phyloP scores from a whole-genome alignment of 2,888 invertebrate species.

The Sympetrum striolatum region DNA sequence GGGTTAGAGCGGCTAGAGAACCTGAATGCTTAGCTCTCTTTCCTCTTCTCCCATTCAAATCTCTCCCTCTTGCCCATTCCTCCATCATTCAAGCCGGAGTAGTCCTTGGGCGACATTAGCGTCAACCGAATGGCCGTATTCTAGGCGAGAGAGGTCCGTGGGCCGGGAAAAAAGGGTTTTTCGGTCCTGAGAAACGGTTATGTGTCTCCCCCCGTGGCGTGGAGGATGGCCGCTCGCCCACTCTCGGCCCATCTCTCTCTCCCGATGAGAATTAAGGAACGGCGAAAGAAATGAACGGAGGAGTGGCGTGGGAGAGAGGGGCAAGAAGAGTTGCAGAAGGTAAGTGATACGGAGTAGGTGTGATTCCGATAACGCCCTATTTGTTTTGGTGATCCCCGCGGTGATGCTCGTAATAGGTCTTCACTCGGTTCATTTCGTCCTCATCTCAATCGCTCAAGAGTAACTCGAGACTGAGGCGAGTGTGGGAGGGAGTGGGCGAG shows the following conservation, averaged over 20 bases:
- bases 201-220: constrained; percentile 5
- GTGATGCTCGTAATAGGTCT: not conserved
- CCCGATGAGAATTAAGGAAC: not conserved
- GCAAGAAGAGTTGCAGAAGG: not conserved
- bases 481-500: not conserved
- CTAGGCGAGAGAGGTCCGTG: not conserved
- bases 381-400: not conserved
- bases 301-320: not conserved
- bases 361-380: constrained; percentile 9
- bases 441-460: not conserved
- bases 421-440: not conserved
- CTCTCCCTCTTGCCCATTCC: not conserved
- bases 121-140: constrained; percentile 9
- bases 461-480: not conserved
- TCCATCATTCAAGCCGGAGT: not conserved
- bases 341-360: constrained; percentile 18
- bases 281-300: not conserved
- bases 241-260: not conserved
- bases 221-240: constrained; percentile 1
- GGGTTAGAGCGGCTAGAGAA: no score
- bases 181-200: constrained; percentile 38
- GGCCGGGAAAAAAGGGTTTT: not conserved
- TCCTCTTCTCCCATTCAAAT: not conserved
- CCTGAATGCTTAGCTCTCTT: not conserved
- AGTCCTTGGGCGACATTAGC: constrained; percentile 1